Percentiles rank a stretch among this genome's conserved stretches.
Evolutionary conservation across 2,888 invertebrate species (phyloP).

Genomic region (Leptinotarsa rubiginosa): DNA sequence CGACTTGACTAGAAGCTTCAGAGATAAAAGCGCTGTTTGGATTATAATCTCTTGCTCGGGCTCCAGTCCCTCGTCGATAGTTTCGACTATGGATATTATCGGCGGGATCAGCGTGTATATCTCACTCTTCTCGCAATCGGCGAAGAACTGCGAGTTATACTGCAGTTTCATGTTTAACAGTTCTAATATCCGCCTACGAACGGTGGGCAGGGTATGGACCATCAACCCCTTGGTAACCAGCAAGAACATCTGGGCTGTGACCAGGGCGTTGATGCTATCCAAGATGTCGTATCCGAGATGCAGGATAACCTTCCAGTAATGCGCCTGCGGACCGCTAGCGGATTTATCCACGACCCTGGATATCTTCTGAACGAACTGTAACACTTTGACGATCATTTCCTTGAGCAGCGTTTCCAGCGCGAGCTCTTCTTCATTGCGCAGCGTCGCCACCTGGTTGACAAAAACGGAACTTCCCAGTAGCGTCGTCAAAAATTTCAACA

Average conservation of each 20-base stretch:
- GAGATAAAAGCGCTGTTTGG: constrained; percentile 84
- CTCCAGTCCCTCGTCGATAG: constrained; percentile 58
- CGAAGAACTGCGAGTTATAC: constrained; percentile 73
- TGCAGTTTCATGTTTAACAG: constrained; percentile 85
- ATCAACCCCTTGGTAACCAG: constrained; percentile 81
- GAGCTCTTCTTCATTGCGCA: constrained; percentile 67
- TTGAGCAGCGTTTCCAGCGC: constrained; percentile 75
- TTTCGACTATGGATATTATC: constrained; percentile 72
- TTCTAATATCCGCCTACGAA: constrained; percentile 86
- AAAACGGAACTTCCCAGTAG: constrained; percentile 78
- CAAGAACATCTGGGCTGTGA: constrained; percentile 85
- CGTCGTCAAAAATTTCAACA: constrained; percentile 79
- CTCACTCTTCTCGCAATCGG: constrained; percentile 64
- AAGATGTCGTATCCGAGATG: constrained; percentile 83
- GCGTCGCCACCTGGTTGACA: constrained; percentile 73
- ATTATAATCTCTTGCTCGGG: constrained; percentile 78
- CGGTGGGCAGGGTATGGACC: constrained; percentile 76
- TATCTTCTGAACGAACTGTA: constrained; percentile 76
- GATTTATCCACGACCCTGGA: constrained; percentile 74
- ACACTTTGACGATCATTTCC: constrained; percentile 75
- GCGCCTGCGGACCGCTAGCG: constrained; percentile 70
- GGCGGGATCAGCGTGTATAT: constrained; percentile 73
- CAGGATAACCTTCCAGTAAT: constrained; percentile 86
- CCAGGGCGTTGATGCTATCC: constrained; percentile 82
- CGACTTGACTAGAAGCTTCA: constrained; percentile 84